phyloP scores from a whole-genome alignment of 2,888 invertebrate species.

The Xestia ashworthii region DNA sequence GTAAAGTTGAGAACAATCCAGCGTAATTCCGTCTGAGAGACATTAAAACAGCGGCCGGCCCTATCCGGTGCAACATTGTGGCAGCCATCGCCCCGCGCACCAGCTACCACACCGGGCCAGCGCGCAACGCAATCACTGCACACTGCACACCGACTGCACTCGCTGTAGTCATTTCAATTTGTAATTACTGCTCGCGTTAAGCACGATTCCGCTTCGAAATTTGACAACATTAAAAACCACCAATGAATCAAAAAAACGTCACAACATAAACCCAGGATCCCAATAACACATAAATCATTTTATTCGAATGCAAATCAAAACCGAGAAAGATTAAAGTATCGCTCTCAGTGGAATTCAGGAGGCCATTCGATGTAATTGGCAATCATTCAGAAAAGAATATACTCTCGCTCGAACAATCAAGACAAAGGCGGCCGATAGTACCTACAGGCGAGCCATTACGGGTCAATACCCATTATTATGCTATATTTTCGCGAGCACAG shows the following conservation, averaged over 20 bases:
- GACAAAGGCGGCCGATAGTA: conserved; percentile 90
- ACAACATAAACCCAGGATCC: conserved; percentile 73
- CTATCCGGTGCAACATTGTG: conserved; percentile 90
- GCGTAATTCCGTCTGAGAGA: conserved; percentile 90
- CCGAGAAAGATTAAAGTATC: conserved; percentile 83
- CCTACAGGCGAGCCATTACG: conserved; percentile 89
- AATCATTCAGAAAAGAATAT: conserved; percentile 89
- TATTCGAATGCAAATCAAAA: conserved; percentile 86
- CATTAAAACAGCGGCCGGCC: conserved; percentile 90
- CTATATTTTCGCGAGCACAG: conserved; percentile 90
- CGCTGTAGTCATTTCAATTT: conserved; percentile 40
- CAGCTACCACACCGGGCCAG: conserved; percentile 8
- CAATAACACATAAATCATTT: conserved; percentile 88
- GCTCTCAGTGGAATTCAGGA: conserved; percentile 86
- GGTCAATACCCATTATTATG: conserved; percentile 91
- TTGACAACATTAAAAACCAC: conserved; percentile 60
- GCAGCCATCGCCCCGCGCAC: conserved; percentile 64
- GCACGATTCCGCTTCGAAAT: conserved; percentile 35
- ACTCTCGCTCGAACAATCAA: conserved; percentile 88
- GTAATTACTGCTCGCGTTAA: conserved; percentile 40
- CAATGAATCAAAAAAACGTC: conserved; percentile 62
- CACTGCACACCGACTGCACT: conserved; percentile 29
- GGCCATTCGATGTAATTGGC: conserved; percentile 90
- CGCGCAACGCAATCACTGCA: conserved; percentile 10
- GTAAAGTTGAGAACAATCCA: conserved; percentile 90